Evolutionary conservation across 2,888 invertebrate genomes (phyloP), one percentile per base, ranked within the genome.

Genomic region (Aleiodes leptofemur): DNA sequence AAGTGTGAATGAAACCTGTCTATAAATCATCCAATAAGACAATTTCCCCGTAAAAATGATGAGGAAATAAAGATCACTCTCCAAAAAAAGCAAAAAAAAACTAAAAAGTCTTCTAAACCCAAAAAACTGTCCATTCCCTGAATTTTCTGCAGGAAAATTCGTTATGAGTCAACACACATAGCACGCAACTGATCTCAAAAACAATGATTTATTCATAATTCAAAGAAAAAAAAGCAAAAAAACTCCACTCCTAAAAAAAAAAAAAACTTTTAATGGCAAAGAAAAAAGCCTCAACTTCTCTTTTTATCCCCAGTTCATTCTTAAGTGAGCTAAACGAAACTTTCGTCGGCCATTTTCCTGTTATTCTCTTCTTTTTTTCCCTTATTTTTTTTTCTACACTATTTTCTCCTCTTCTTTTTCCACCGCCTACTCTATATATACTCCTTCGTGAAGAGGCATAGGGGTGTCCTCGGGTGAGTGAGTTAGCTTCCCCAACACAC

Each of bases 131-230:
- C 74, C 43, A 61, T 48, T 53, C 64, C 64, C 78, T 70, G 77
- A 78, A 76, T 79, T 76, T 77, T 78, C 72, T 56, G 71, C 14
- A 76, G 76, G 79, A 79, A 77, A 38, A 38, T 74, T 57, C 69
- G 73, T 76, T 74, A 55, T 77, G 66, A 59, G 48, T 72, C 70
- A 31, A 61, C 43, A 23, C 43, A 23, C 23, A 23, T 23, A 1
- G 23, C 29, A 51, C 43, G 13, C 11, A 23, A 29, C 7, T 23
- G 29, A 51, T 68, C 48, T 31, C 23, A 50, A 68, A 68, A 51
- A 50, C 50, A 51, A 29, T 29, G 51, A 51, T 51, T 51, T n/a
- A 50, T 50, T 51, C 13, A 14, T 23, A 68, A 48, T 50, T 2
- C 29, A 11, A 31, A 14, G 8, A n/a, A 1, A 57, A n/a, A 38